Base-by-base conservation (phyloP, 1,140 invertebrate genomes). In the Micrasema longulum region DNA sequence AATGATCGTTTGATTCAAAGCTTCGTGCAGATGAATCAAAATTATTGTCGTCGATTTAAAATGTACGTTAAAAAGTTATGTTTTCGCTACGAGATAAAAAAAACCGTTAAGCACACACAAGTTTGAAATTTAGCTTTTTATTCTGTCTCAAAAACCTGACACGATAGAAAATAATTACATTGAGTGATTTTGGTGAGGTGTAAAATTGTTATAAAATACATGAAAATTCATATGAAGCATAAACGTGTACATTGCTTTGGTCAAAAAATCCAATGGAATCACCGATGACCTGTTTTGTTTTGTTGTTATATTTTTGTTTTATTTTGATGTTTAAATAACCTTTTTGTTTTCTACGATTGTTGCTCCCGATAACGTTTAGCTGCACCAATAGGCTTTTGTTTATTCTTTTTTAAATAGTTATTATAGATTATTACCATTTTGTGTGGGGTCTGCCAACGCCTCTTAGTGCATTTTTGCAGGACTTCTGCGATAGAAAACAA, bases 321-420 rank as follows among this genome's bases (percentile, higher is more conserved):
- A 31, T 31, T 31, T 31, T 31, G 26, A 31, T 31, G 26, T 31
- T 31, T 4, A 31, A 31, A 31, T 31, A 7, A n/a, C n/a, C n/a
- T 31, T 64, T 45, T 69, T 69, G 2, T 50, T 60, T 41, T 66
- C 64, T 47, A 66, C 48, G 78, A 82, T 84, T 84, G 82, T 84
- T 84, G 82, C 82, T 83, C 82, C 82, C 81, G 80, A 64, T 69
- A 41, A 35, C 43, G 12, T 55, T 65, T 67, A 69, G 62, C 4
- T 50, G 71, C 71, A 74, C 72, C 11, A 11, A 62, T 31, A 65
- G 64, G 66, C 55, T 36, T 69, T 67, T 63, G 14, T n/a, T 43
- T 47, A 52, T 62, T 23, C 68, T 20, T 22, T 60, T 60, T 38
- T 60, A 60, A 9, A 41, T 60, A 60, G 55, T 38, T 38, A 53